Conservation (phyloP, 2,888 invertebrate species). For the Sphaerophoria taeniata region DNA sequence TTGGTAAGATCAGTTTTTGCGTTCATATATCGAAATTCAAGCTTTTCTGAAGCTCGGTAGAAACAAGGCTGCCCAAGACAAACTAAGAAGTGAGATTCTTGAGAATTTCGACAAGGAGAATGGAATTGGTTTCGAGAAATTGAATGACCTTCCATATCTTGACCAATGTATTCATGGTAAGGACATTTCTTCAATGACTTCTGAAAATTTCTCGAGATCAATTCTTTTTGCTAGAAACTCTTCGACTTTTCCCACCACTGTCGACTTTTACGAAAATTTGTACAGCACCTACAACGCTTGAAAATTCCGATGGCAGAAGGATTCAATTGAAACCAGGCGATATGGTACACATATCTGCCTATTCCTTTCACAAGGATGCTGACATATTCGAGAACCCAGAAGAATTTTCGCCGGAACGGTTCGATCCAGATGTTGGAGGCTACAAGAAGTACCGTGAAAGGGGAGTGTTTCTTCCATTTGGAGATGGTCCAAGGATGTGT, state of each 20-base stretch:
- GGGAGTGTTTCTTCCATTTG: constrained; percentile 78
- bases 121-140: constrained; percentile 74
- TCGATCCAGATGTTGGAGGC: constrained; percentile 76
- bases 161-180: constrained; percentile 78
- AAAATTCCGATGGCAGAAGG: constrained; percentile 64
- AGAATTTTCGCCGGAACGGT: constrained; percentile 78
- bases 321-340: constrained; percentile 70
- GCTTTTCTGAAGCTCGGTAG: constrained; percentile 75
- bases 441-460: constrained; percentile 76
- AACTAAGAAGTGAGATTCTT: constrained; percentile 76
- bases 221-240: constrained; percentile 75
- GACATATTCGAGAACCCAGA: constrained; percentile 77
- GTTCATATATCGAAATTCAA: not conserved
- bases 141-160: constrained; percentile 77
- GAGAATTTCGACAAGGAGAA: constrained; percentile 50
- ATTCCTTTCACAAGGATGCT: constrained; percentile 77
- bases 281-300: constrained; percentile 70
- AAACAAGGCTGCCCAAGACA: constrained; percentile 76
- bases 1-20: constrained; percentile 73
- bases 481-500: constrained; percentile 79
- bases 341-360: constrained; percentile 73
- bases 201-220: not conserved
- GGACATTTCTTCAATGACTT: not conserved
- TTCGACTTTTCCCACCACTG: constrained; percentile 77
- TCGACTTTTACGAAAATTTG: constrained; percentile 76